These are phyloP conservation scores for Sciurus niger DNA, from an alignment of 2,113 vertebrate species.

Conservation along the genomic window DNA sequence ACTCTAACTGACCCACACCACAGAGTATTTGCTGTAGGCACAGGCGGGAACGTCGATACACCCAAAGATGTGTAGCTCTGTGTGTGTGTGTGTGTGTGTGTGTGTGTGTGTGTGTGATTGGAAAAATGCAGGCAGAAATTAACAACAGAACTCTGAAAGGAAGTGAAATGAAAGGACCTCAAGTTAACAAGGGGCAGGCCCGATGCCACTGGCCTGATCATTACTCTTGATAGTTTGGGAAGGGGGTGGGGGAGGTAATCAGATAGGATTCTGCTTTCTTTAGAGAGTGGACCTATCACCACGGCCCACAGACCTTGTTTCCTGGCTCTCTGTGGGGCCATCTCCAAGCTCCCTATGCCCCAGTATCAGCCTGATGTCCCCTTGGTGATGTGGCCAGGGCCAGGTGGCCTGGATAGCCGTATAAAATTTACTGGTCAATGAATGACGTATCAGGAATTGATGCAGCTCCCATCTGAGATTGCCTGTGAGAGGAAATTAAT, in stretches of 20 bases:
- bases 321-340: background rate
- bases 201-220: background rate
- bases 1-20: background rate
- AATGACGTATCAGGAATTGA: background rate
- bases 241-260: background rate
- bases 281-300: background rate
- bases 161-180: background rate
- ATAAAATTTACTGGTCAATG: background rate
- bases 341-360: background rate
- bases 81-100: background rate
- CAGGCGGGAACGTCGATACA: background rate
- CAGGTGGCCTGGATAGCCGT: background rate
- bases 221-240: background rate
- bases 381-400: background rate
- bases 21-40: background rate
- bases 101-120: background rate
- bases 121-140: conserved; percentile 22
- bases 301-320: background rate
- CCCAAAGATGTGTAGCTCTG: background rate
- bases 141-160: conserved; percentile 5
- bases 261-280: background rate
- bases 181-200: background rate
- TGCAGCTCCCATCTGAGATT: background rate
- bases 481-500: conserved; percentile 31
- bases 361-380: background rate